A percentile compares a stretch with the other conserved stretches of the same genome.
Conservation (phyloP, 2,113 vertebrate genomes). For the Python bivittatus region DNA sequence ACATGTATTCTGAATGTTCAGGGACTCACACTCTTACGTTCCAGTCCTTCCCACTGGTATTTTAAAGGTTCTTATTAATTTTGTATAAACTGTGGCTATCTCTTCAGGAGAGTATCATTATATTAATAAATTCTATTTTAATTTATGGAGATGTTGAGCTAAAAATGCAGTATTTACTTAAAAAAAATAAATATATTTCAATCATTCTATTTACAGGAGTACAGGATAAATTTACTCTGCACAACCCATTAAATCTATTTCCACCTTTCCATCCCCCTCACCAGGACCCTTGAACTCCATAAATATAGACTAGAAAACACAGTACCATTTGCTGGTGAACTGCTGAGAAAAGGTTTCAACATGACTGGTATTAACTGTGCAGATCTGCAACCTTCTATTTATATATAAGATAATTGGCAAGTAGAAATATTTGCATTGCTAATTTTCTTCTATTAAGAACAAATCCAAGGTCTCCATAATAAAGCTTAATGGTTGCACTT, state of each 20-base stretch:
- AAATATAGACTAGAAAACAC: constrained; percentile 56
- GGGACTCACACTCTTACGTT: not conserved
- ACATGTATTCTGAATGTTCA: not conserved
- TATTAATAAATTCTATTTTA: constrained; percentile 1
- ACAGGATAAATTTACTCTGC: constrained; percentile 63
- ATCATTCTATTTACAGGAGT: constrained; percentile 64
- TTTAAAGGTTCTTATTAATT: not conserved
- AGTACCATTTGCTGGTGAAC: constrained; percentile 62
- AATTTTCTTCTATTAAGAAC: constrained; percentile 68
- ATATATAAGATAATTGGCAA: constrained; percentile 73
- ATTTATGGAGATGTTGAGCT: not conserved
- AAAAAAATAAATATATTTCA: constrained; percentile 47
- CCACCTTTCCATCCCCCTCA: constrained; percentile 53
- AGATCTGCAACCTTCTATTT: constrained; percentile 67
- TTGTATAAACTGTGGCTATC: not conserved
- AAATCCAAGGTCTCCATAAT: constrained; percentile 57
- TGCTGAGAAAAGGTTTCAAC: constrained; percentile 66
- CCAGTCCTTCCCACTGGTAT: not conserved
- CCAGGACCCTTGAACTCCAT: constrained; percentile 53
- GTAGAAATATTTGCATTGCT: constrained; percentile 77
- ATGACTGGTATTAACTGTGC: constrained; percentile 58
- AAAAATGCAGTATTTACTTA: constrained; percentile 54
- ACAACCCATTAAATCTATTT: constrained; percentile 68
- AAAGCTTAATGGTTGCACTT: constrained; percentile 65
- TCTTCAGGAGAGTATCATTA: not conserved